phyloP scores from a whole-genome alignment of 2,888 invertebrate species.

The Phania funesta region DNA sequence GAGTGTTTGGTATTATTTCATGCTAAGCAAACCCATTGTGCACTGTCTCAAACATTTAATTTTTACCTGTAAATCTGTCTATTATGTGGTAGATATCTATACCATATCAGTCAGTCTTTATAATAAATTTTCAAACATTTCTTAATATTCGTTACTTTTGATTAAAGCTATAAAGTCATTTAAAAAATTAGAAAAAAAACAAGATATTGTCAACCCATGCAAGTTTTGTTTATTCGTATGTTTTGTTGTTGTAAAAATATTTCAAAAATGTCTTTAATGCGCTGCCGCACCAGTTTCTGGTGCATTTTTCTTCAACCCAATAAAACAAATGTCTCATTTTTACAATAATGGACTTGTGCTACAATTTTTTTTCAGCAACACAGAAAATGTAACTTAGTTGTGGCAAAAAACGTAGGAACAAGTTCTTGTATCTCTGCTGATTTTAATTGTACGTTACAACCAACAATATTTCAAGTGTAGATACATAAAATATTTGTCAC shows the following conservation, averaged over 20 bases:
- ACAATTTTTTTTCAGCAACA: not conserved
- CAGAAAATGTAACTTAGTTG: not conserved
- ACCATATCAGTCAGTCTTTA: constrained; percentile 16
- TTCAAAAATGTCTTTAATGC: constrained; percentile 50
- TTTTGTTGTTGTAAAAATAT: constrained; percentile 44
- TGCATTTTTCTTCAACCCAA: not conserved
- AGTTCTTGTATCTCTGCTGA: constrained; percentile 21
- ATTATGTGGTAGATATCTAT: not conserved
- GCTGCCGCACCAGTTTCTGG: constrained; percentile 58
- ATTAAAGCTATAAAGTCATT: not conserved
- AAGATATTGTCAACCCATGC: constrained; percentile 30
- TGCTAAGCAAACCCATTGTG: not conserved
- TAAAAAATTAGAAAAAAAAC: constrained; percentile 4
- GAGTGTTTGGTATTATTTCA: too few relatives aligned
- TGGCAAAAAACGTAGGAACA: constrained; percentile 35
- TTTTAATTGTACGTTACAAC: constrained; percentile 67
- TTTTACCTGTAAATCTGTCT: not conserved
- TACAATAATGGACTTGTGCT: constrained; percentile 18
- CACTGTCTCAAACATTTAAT: not conserved
- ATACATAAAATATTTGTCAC: constrained; percentile 32
- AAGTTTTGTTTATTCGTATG: not conserved
- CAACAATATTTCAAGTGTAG: constrained; percentile 51
- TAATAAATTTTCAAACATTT: constrained; percentile 25
- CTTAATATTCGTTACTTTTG: constrained; percentile 23
- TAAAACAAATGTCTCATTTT: constrained; percentile 4